phyloP scores from a whole-genome alignment of 2,113 vertebrate species.

The Syngnathus scovelli region DNA sequence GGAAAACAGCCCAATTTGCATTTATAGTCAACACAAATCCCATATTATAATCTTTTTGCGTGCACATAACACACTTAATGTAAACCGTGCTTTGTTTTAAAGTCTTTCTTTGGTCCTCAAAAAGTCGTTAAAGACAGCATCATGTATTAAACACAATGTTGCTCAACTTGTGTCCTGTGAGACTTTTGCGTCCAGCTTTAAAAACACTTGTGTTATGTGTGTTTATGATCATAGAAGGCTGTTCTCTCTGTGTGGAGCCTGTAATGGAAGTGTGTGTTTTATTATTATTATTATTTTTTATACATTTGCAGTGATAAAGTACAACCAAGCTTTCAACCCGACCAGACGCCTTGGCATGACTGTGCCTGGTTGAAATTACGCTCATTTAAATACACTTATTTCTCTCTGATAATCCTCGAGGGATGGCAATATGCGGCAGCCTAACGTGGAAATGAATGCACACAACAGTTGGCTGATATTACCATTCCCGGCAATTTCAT shows the following conservation, averaged over 20 bases:
- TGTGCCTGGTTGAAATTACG: slow-evolving; percentile 58
- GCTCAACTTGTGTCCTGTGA: background rate
- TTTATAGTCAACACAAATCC: slow-evolving; percentile 42
- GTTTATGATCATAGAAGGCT: slow-evolving; percentile 18
- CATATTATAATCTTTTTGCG: slow-evolving; percentile 10
- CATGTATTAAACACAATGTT: background rate
- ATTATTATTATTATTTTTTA: slow-evolving; percentile 20
- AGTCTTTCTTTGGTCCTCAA: slow-evolving; percentile 11
- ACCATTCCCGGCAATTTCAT: slow-evolving; percentile 70
- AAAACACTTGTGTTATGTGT: slow-evolving; percentile 16
- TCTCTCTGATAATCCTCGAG: slow-evolving; percentile 63
- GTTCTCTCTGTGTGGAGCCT: slow-evolving; percentile 11
- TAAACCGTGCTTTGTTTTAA: background rate
- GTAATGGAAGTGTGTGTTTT: slow-evolving; percentile 33
- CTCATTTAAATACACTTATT: slow-evolving; percentile 68
- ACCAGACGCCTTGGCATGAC: slow-evolving; percentile 56
- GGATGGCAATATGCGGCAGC: slow-evolving; percentile 47
- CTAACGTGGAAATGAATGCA: slow-evolving; percentile 61
- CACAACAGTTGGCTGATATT: slow-evolving; percentile 68
- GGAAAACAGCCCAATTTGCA: slow-evolving; percentile 37
- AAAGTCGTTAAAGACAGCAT: slow-evolving; percentile 18
- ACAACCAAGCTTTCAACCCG: slow-evolving; percentile 29
- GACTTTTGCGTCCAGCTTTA: slow-evolving; percentile 4
- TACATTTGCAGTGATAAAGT: slow-evolving; percentile 36
- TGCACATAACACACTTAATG: background rate